Evolutionary conservation across 2,888 invertebrate species (phyloP).

Genomic region (Volucella inflata): DNA sequence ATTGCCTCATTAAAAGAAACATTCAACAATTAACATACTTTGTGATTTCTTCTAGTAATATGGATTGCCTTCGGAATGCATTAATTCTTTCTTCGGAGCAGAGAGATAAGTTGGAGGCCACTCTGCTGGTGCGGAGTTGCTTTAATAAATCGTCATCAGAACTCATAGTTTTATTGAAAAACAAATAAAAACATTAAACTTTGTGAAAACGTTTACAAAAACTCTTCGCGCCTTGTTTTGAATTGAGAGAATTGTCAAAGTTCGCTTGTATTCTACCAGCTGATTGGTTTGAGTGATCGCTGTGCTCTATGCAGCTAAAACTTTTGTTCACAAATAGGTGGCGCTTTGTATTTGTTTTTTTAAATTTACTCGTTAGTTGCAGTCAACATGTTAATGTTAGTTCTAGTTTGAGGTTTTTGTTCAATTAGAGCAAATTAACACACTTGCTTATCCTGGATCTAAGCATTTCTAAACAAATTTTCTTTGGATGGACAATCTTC

Average conservation of each 20-base stretch:
- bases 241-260: conserved; percentile 11
- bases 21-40: conserved; percentile 8
- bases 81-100: neutral
- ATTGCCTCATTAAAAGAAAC: neutral
- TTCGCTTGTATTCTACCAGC: neutral
- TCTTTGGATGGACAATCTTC: too few species aligned
- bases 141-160: neutral
- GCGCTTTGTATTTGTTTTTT: neutral
- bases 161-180: neutral
- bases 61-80: conserved; percentile 17
- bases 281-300: neutral
- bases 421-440: neutral
- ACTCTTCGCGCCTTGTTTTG: neutral
- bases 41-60: conserved; percentile 19
- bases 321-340: neutral
- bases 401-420: neutral
- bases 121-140: conserved; percentile 7
- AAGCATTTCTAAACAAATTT: too few species aligned
- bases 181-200: neutral
- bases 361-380: too few species aligned
- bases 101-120: neutral
- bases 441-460: too few species aligned
- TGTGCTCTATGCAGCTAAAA: neutral
- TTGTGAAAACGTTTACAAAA: neutral
- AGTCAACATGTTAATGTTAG: too few species aligned